A percentile compares a stretch with the other conserved stretches of the same genome.
Conservation (phyloP, 2,113 vertebrate species). For the Clinocottus analis region DNA sequence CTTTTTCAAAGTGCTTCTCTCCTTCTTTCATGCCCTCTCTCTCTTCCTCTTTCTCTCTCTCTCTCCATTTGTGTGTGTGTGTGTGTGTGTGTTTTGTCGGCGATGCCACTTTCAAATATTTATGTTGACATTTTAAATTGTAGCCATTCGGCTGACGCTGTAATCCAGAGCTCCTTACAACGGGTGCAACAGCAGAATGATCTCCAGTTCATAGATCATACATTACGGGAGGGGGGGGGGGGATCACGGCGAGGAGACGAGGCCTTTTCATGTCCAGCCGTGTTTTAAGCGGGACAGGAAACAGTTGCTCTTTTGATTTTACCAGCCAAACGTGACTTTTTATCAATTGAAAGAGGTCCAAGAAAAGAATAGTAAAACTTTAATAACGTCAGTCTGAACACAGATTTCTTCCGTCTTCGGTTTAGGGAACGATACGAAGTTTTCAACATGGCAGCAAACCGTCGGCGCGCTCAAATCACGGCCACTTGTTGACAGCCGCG, state of each 20-base stretch:
- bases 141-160: slow-evolving; percentile 11
- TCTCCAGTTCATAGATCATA: slow-evolving; percentile 6
- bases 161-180: slow-evolving; percentile 6
- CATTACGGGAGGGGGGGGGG: too few relatives aligned
- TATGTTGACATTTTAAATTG: slow-evolving; percentile 60
- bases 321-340: not conserved
- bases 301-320: not conserved
- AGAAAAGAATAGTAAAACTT: not conserved
- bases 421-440: not conserved
- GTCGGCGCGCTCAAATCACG: slow-evolving; percentile 4
- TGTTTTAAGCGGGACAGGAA: not conserved
- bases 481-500: too few relatives aligned
- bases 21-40: slow-evolving; percentile 19
- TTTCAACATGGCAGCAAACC: slow-evolving; percentile 17
- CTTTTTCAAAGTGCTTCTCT: slow-evolving; percentile 48
- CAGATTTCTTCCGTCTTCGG: not conserved
- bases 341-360: not conserved
- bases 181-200: slow-evolving; percentile 13
- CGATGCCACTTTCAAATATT: slow-evolving; percentile 58
- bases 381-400: not conserved
- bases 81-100: slow-evolving; percentile 23
- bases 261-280: too few relatives aligned
- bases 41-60: not conserved
- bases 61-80: not conserved
- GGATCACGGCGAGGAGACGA: not conserved